Evolutionary conservation across 1,140 invertebrate genomes (phyloP).

Genomic region (Tribolium madens): DNA sequence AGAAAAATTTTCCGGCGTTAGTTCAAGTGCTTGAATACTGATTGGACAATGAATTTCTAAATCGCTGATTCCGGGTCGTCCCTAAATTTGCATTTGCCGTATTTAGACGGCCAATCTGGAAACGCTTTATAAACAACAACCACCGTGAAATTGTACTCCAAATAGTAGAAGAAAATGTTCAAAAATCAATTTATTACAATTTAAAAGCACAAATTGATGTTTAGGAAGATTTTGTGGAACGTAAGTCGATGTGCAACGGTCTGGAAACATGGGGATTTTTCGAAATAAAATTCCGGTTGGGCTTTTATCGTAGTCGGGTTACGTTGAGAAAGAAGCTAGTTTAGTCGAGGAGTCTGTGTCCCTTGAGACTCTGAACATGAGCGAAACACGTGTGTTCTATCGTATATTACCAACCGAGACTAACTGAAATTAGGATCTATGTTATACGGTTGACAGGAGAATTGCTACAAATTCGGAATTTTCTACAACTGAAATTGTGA

Average conservation of each 20-base stretch:
- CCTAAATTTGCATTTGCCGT: slow-evolving; percentile 11
- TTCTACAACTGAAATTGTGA: neutral
- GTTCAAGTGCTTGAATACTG: slow-evolving; percentile 7
- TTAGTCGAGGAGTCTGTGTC: neutral
- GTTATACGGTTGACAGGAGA: slow-evolving; percentile 6
- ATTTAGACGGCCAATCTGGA: slow-evolving; percentile 3
- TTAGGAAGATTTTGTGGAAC: neutral
- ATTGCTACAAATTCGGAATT: neutral
- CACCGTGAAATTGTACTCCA: neutral
- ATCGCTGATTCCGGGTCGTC: neutral
- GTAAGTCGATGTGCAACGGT: slow-evolving; percentile 1
- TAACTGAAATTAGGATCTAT: slow-evolving; percentile 17
- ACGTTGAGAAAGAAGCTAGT: slow-evolving; percentile 14
- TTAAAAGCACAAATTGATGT: neutral
- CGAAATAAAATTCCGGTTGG: slow-evolving; percentile 28
- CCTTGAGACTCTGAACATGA: slow-evolving; percentile 9
- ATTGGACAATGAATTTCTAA: slow-evolving; percentile 24
- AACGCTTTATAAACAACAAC: slow-evolving; percentile 12
- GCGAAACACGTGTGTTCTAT: slow-evolving; percentile 1
- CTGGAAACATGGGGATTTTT: slow-evolving; percentile 15
- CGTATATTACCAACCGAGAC: slow-evolving; percentile 9
- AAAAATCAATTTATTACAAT: neutral
- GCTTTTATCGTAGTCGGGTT: slow-evolving; percentile 23
- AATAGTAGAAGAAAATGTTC: neutral
- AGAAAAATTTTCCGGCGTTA: neutral